phyloP scores from a whole-genome alignment of 2,113 vertebrate species.

The Urocynchramus pylzowi region DNA sequence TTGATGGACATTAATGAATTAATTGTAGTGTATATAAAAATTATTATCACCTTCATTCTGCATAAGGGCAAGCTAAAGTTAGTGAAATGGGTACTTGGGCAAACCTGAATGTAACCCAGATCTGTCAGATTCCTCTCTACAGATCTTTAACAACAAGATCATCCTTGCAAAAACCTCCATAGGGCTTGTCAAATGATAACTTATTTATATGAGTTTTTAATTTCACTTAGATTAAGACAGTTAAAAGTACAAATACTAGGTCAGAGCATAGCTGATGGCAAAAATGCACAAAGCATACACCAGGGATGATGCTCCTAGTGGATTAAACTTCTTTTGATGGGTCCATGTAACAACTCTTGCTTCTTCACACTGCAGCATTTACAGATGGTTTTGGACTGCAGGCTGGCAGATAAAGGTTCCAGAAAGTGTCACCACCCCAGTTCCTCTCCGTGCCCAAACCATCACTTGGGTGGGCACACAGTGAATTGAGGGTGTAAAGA shows the following conservation, averaged over 20 bases:
- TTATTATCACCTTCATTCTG: neutral
- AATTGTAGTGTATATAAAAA: neutral
- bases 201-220: conserved; percentile 31
- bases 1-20: neutral
- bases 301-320: neutral
- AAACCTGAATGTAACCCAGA: neutral
- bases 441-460: neutral
- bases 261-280: conserved; percentile 29
- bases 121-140: neutral
- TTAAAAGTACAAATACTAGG: conserved; percentile 19
- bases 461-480: neutral
- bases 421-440: neutral
- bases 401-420: neutral
- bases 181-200: neutral
- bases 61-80: neutral
- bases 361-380: neutral
- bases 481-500: neutral
- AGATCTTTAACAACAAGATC: neutral
- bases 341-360: neutral
- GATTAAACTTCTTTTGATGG: neutral
- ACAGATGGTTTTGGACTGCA: neutral
- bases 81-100: neutral
- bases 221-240: conserved; percentile 26
- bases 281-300: neutral
- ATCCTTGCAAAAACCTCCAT: neutral